Conservation (phyloP, 2,888 invertebrate species). For the Rhagonycha fulva region DNA sequence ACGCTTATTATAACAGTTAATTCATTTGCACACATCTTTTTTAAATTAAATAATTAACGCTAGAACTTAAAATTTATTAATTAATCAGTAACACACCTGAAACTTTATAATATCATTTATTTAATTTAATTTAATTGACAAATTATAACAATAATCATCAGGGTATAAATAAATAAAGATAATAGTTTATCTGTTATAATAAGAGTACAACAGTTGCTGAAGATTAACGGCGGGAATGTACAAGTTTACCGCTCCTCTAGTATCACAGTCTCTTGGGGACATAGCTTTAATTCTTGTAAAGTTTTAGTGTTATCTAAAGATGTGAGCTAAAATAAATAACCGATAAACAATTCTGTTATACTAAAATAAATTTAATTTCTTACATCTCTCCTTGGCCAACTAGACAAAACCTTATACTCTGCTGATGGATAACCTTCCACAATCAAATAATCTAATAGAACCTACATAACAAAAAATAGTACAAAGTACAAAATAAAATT, state of each 20-base stretch:
- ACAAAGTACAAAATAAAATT: background rate
- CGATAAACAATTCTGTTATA: background rate
- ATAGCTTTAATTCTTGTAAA: conserved; percentile 81
- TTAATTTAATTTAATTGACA: conserved; percentile 14
- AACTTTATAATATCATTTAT: conserved; percentile 17
- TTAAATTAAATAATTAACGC: background rate
- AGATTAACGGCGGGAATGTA: conserved; percentile 14
- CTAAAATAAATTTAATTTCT: conserved; percentile 55
- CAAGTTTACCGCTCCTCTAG: conserved; percentile 84
- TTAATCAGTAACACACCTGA: conserved; percentile 11
- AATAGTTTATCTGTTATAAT: conserved; percentile 11
- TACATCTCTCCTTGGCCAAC: conserved; percentile 95
- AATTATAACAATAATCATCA: background rate
- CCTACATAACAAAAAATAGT: conserved; percentile 56
- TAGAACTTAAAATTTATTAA: background rate
- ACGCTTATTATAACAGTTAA: conserved; percentile 14
- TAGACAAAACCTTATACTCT: conserved; percentile 88
- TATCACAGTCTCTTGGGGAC: conserved; percentile 92
- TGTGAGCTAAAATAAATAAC: conserved; percentile 66
- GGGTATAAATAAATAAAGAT: background rate
- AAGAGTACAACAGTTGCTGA: conserved; percentile 10
- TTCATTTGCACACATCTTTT: background rate
- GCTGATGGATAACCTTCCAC: conserved; percentile 87
- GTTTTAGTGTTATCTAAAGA: conserved; percentile 75
- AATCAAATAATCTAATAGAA: conserved; percentile 83